A percentile compares a stretch with the other conserved stretches of the same genome.
Conservation (phyloP, 2,797 vertebrate genomes). For the Glyptemys insculpta region DNA sequence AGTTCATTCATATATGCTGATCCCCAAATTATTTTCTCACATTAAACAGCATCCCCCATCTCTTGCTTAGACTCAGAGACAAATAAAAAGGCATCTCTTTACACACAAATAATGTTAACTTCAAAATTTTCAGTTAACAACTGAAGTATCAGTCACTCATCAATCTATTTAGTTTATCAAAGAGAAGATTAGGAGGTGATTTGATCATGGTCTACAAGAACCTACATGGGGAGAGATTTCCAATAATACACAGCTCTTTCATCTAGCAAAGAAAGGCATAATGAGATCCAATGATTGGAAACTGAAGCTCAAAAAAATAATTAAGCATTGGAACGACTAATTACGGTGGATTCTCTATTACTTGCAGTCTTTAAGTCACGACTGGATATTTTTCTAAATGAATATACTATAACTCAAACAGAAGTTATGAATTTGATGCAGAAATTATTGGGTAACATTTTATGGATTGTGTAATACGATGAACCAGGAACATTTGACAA, state of each 20-base stretch:
- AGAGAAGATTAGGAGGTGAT: neutral
- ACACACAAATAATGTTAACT: neutral
- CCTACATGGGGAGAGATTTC: constrained; percentile 1
- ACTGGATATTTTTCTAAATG: neutral
- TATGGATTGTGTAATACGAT: neutral
- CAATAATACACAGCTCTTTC: neutral
- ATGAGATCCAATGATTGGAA: neutral
- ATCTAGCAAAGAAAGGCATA: neutral
- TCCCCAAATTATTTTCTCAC: neutral
- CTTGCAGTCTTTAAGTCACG: neutral
- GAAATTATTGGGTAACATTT: neutral
- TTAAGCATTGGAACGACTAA: neutral
- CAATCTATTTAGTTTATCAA: neutral
- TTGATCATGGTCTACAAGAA: neutral
- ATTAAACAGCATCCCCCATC: neutral
- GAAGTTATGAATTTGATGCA: constrained; percentile 6
- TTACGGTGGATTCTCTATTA: neutral
- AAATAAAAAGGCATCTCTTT: neutral
- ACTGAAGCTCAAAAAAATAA: neutral
- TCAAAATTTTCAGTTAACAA: neutral
- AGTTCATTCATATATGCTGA: neutral
- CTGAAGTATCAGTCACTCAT: neutral
- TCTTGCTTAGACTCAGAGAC: neutral
- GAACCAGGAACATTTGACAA: no score
- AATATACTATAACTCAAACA: neutral